Conservation (phyloP, 92 coral and sea anemone species). For the Ricordea florida region DNA sequence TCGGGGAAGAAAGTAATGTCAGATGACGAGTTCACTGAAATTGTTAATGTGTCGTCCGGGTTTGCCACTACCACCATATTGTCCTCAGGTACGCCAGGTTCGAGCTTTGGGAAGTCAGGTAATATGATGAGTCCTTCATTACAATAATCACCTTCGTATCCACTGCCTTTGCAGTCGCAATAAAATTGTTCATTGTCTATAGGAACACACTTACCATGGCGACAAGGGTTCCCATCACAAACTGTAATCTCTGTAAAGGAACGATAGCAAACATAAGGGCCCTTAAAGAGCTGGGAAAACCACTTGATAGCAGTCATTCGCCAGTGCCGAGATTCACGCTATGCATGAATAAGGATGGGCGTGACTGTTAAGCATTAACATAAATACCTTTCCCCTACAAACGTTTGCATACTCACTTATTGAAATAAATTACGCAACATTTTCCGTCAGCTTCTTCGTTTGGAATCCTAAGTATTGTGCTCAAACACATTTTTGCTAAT, state of each 20-base stretch:
- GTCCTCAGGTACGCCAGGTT: conserved; percentile 13
- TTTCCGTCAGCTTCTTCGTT: too few species aligned
- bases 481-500: too few species aligned
- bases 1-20: conserved; percentile 23
- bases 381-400: too few species aligned
- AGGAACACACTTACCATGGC: conserved; percentile 31
- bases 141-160: conserved; percentile 53
- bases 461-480: too few species aligned
- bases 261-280: neutral
- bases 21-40: conserved; percentile 24
- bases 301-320: too few species aligned
- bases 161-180: conserved; percentile 63
- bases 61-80: conserved; percentile 18
- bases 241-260: conserved; percentile 31
- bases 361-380: too few species aligned
- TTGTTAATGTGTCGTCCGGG: conserved; percentile 25
- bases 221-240: conserved; percentile 64
- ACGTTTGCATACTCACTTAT: too few species aligned
- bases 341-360: too few species aligned
- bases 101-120: conserved; percentile 53
- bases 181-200: neutral
- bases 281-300: too few species aligned
- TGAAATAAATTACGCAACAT: too few species aligned
- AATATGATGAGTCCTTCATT: conserved; percentile 36
- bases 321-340: too few species aligned